phyloP scores from a whole-genome alignment of 2,797 vertebrate genomes.

The Adelosebastes latens region DNA sequence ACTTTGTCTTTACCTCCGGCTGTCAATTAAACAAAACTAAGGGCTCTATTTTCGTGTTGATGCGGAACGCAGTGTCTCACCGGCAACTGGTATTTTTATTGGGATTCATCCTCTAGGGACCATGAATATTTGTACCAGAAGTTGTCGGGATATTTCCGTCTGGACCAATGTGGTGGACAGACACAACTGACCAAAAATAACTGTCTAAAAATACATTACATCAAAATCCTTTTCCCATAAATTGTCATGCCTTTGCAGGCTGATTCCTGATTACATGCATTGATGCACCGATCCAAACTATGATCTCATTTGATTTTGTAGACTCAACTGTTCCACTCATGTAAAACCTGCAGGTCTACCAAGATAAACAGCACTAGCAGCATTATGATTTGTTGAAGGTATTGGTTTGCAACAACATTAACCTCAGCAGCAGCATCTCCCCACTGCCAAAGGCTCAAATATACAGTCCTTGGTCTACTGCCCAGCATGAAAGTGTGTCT shows the following conservation, averaged over 20 bases:
- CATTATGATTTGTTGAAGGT: neutral
- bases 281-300: neutral
- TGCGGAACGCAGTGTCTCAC: neutral
- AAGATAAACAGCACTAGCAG: neutral
- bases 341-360: neutral
- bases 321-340: neutral
- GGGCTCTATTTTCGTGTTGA: neutral
- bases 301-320: neutral
- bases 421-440: neutral
- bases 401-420: constrained; percentile 12
- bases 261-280: neutral
- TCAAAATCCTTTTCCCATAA: neutral
- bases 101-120: neutral
- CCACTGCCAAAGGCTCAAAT: constrained; percentile 11
- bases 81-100: neutral
- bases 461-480: neutral
- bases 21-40: neutral
- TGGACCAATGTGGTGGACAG: neutral
- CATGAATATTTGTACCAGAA: neutral
- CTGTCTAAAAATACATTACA: neutral
- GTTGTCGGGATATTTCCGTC: neutral
- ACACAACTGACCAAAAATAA: neutral
- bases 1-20: neutral
- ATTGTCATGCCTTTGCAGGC: neutral
- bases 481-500: neutral